These are phyloP conservation scores for Tiliacea citrago DNA, from an alignment of 2,888 invertebrate species.

Conservation along the genomic window DNA sequence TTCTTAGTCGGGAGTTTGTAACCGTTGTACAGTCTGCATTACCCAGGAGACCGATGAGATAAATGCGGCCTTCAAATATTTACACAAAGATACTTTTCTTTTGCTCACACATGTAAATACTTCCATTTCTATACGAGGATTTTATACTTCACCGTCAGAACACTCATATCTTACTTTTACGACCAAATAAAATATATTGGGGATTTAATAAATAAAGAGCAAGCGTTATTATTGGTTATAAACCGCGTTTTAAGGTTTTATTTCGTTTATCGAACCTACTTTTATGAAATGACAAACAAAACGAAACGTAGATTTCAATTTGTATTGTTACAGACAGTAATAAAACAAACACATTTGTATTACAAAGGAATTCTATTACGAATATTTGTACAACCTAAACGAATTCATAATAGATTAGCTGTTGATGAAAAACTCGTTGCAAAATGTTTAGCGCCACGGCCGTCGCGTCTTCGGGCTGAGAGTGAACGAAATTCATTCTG, in stretches of 20 bases:
- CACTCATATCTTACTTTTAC: constrained; percentile 31
- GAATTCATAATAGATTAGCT: constrained; percentile 40
- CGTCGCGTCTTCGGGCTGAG: neutral
- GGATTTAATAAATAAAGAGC: constrained; percentile 31
- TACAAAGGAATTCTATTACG: constrained; percentile 43
- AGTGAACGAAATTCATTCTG: constrained; percentile 16
- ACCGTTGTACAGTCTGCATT: constrained; percentile 13
- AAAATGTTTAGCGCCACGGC: constrained; percentile 2
- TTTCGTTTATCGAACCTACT: constrained; percentile 8
- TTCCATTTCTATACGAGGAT: constrained; percentile 1
- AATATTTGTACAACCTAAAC: constrained; percentile 31
- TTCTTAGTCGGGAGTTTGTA: constrained; percentile 21
- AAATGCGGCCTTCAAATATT: constrained; percentile 28
- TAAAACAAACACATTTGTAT: constrained; percentile 24
- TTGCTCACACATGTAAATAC: constrained; percentile 18
- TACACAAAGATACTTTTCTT: constrained; percentile 17
- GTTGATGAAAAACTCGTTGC: constrained; percentile 30
- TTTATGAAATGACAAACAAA: constrained; percentile 28
- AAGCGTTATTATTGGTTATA: constrained; percentile 26
- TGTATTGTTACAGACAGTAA: constrained; percentile 28
- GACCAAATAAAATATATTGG: constrained; percentile 42
- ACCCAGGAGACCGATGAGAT: constrained; percentile 24
- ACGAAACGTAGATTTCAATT: constrained; percentile 27
- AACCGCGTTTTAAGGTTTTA: constrained; percentile 19
- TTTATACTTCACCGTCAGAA: constrained; percentile 9